Base-by-base conservation (phyloP, 2,888 invertebrate species). In the Globia sparganii region DNA sequence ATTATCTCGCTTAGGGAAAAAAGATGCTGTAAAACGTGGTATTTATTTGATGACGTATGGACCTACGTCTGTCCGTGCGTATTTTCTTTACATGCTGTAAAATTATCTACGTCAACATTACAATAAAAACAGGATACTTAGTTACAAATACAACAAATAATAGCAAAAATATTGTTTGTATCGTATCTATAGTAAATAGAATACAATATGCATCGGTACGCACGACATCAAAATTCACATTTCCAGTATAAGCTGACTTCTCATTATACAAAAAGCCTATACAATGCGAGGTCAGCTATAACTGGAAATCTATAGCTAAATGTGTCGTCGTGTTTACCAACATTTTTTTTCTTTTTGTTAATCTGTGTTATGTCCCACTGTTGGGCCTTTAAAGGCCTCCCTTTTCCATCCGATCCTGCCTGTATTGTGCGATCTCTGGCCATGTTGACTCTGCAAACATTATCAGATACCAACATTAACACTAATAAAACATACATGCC, bases 11-110 rank as follows among this genome's bases (percentile, higher is more conserved):
- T 21, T 31, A 34, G 18, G 74, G 77, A 77, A 77, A 71, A 77
- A 77, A 77, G 46, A 56, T 49, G 15, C 5, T 5, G 4, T 72
- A 40, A 28, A 77, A 67, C 74, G 70, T 84, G 77, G 84, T 77
- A 75, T 84, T 80, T 77, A 76, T 71, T 64, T 3, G 34, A 58
- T 83, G 83, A 83, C 75, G 83, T 66, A n/a, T 28, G 4, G 4
- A 13, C n/a, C n/a, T 58, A 56, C 75, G 74, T 75, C 43, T n/a
- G 40, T 8, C 21, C 28, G 59, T 83, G 49, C 64, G 75, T 61
- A 58, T 66, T 62, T 56, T 58, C 1, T 56, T 69, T 25, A 70
- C 25, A 15, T 65, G 21, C 31, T 46, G 67, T 40, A 21, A 58
- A 11, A 75, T 59, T 46, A 40, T 61, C 40, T 58, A 69, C 84